phyloP scores from a whole-genome alignment of 2,797 vertebrate genomes.

The Gambelia wislizenii region DNA sequence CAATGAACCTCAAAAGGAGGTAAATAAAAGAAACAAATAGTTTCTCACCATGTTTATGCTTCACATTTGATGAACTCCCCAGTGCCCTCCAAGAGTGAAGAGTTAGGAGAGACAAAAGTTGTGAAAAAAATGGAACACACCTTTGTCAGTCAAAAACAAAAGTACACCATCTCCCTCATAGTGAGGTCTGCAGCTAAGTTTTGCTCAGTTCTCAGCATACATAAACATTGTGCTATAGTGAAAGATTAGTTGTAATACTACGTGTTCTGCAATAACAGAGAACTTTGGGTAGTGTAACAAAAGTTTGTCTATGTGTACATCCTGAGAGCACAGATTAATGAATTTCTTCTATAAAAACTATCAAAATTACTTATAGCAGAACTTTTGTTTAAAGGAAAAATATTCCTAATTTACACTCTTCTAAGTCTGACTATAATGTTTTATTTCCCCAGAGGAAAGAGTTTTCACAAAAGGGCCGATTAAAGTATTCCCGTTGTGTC shows the following conservation, averaged over 20 bases:
- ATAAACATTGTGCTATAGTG: background rate
- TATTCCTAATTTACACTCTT: background rate
- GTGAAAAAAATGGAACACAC: background rate
- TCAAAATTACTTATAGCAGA: background rate
- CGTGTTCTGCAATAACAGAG: background rate
- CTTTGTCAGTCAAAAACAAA: background rate
- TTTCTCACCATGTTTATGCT: background rate
- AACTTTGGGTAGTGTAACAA: background rate
- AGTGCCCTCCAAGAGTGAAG: background rate
- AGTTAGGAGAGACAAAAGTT: background rate
- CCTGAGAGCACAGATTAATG: background rate
- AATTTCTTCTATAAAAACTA: background rate
- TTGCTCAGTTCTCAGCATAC: background rate
- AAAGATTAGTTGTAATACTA: background rate
- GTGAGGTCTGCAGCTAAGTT: background rate
- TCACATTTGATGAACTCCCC: background rate
- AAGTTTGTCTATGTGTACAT: accelerated
- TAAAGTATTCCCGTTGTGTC: background rate
- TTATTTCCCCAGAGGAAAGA: constrained; percentile 32
- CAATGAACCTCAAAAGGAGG: background rate
- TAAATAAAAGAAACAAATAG: background rate
- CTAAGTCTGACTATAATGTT: constrained; percentile 38
- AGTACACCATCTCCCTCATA: background rate
- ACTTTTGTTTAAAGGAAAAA: no score
- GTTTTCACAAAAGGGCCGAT: background rate